Evolutionary conservation across 2,888 invertebrate genomes (phyloP).

Genomic region (Amblyjoppa fuscipennis): DNA sequence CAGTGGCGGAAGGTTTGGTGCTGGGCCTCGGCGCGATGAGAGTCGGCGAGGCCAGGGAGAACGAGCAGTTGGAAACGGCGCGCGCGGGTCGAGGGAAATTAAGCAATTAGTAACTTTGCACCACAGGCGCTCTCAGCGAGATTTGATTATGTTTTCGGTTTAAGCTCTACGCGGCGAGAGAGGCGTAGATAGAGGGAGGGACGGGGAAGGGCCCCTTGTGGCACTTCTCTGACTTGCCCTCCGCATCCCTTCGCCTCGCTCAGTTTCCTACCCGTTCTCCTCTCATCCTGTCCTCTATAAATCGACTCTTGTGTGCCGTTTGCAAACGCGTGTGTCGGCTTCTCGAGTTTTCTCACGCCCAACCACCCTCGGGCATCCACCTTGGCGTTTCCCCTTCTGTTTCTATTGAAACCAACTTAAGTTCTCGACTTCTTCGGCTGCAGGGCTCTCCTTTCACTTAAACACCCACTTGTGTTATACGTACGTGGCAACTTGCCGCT

Average conservation of each 20-base stretch:
- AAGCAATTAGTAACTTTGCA: conserved; percentile 85
- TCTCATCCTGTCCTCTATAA: not conserved
- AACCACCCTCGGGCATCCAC: conserved; percentile 27
- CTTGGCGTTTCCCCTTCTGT: conserved; percentile 23
- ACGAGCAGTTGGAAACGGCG: conserved; percentile 28
- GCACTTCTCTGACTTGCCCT: conserved; percentile 47
- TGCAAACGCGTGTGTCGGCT: not conserved
- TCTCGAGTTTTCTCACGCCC: conserved; percentile 42
- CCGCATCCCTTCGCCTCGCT: conserved; percentile 24
- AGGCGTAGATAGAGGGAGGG: not conserved
- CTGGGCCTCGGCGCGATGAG: conserved; percentile 42
- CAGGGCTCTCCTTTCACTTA: conserved; percentile 47
- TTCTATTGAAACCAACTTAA: conserved; percentile 19
- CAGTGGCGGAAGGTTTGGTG: conserved; percentile 65
- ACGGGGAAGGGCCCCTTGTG: conserved; percentile 22
- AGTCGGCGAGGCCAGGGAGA: conserved; percentile 47
- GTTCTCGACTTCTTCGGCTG: conserved; percentile 62
- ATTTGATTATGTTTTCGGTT: conserved; percentile 85
- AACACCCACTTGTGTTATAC: conserved; percentile 11
- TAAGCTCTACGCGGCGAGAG: conserved; percentile 78
- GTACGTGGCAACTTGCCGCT: conserved; percentile 13
- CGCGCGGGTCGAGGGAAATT: conserved; percentile 81
- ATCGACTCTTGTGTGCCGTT: conserved; percentile 13
- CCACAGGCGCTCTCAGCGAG: conserved; percentile 83
- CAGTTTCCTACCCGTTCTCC: conserved; percentile 11